Conservation (phyloP, 2,888 invertebrate species). For the Napeogenes sylphis region DNA sequence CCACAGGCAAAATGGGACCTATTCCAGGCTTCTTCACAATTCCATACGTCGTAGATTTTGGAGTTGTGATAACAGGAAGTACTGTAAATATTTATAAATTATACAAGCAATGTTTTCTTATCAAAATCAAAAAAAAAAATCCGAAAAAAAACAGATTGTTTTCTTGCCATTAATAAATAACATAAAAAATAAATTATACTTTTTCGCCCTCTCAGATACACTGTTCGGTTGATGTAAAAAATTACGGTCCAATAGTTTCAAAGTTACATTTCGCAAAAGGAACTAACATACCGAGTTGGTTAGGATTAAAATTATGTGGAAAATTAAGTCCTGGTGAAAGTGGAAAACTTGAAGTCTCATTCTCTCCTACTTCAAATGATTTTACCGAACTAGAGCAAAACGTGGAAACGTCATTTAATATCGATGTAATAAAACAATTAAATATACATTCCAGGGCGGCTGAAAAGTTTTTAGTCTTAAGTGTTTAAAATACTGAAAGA, state of each 20-base stretch:
- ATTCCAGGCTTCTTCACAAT: constrained; percentile 71
- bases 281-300: constrained; percentile 51
- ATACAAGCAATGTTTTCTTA: background rate
- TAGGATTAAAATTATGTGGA: constrained; percentile 57
- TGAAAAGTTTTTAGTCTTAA: no score
- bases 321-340: constrained; percentile 69
- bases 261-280: constrained; percentile 65
- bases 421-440: constrained; percentile 56
- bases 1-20: constrained; percentile 49
- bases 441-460: no score
- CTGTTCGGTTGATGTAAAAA: constrained; percentile 66
- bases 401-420: constrained; percentile 60
- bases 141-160: no score
- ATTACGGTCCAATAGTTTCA: constrained; percentile 75
- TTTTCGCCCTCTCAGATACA: constrained; percentile 49
- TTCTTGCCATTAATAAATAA: background rate
- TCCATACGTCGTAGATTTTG: constrained; percentile 77
- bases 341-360: constrained; percentile 69
- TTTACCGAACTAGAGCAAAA: constrained; percentile 65
- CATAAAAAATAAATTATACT: constrained; percentile 1
- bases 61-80: constrained; percentile 72
- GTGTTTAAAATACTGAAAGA: no score
- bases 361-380: constrained; percentile 66
- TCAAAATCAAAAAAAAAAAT: no score
- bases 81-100: constrained; percentile 43